Evolutionary conservation across 2,888 invertebrate genomes (phyloP), one percentile per base, ranked within the genome.

Genomic region (Amorpha juglandis): DNA sequence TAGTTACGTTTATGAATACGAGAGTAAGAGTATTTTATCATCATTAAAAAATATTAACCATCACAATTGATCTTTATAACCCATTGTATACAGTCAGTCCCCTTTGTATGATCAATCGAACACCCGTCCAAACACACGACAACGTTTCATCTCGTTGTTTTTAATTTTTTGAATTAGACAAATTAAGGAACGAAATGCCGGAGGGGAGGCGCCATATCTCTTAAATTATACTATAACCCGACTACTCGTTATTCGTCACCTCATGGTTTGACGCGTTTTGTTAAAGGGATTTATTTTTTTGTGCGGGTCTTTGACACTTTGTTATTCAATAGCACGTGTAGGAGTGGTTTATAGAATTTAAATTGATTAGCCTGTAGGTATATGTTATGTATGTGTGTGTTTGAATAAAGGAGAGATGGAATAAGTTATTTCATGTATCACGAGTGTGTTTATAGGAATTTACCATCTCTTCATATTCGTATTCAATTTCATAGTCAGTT

Each of bases 141-240:
- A 70, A 73, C 21, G 2, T n/a, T 74, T 76, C 73, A 74, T 74
- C 71, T 76, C 69, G 73, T 78, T 76, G 72, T 71, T 77, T 77
- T 78, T 78, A 77, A 79, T 78, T 82, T 83, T 84, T 80, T 82
- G 79, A 85, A 85, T 87, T 80, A 86, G 79, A 80, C 80, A 78
- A 80, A 84, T 83, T 79, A 83, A 71, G 9, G 68, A 70, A 72
- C 69, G 64, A n/a, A n/a, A n/a, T n/a, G 65, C 58, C 53, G 66
- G 71, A 76, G 74, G 77, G 78, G 76, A 76, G 72, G 78, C 70
- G 51, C 70, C 71, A 72, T 69, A 71, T 69, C 74, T 82, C 75
- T 80, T 80, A 78, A 72, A 75, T 74, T 69, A 62, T 63, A 69
- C 68, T 78, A 67, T 80, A 70, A 68, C 68, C 74, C 65, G 72